A percentile compares a stretch with the other conserved stretches of the same genome.
phyloP scores from a whole-genome alignment of 2,113 vertebrate genomes.

The Mola mola region DNA sequence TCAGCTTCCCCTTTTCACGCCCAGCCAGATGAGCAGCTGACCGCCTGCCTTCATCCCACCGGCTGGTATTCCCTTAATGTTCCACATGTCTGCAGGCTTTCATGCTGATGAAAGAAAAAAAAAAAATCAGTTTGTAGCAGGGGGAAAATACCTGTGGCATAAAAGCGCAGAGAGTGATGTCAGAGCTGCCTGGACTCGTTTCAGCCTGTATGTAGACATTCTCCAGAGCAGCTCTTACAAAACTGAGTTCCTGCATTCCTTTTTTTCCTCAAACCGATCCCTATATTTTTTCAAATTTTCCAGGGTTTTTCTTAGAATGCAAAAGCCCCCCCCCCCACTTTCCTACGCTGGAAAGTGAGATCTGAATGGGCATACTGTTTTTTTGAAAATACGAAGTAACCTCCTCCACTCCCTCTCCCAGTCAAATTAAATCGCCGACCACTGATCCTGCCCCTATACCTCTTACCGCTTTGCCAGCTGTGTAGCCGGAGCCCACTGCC shows the following conservation, averaged over 20 bases:
- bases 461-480: slow-evolving; percentile 63
- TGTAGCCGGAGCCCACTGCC: slow-evolving; percentile 54
- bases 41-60: slow-evolving; percentile 37
- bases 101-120: slow-evolving; percentile 30
- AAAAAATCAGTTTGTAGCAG: slow-evolving; percentile 11
- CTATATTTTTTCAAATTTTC: slow-evolving; percentile 54
- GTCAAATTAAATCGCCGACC: slow-evolving; percentile 38
- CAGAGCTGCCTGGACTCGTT: slow-evolving; percentile 67
- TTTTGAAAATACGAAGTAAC: slow-evolving; percentile 54
- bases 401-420: background rate
- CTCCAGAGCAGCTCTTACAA: slow-evolving; percentile 63
- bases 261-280: background rate
- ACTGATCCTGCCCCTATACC: slow-evolving; percentile 42
- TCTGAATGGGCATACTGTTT: slow-evolving; percentile 62
- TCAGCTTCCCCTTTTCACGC: slow-evolving; percentile 39
- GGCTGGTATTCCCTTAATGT: slow-evolving; percentile 57
- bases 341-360: slow-evolving; percentile 56
- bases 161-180: slow-evolving; percentile 66
- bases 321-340: slow-evolving; percentile 14
- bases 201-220: slow-evolving; percentile 62
- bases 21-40: slow-evolving; percentile 50
- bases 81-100: slow-evolving; percentile 48
- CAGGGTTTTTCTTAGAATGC: slow-evolving; percentile 23
- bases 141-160: slow-evolving; percentile 20
- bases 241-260: slow-evolving; percentile 19